phyloP scores from a whole-genome alignment of 2,113 vertebrate species.

The Psettodes erumei region DNA sequence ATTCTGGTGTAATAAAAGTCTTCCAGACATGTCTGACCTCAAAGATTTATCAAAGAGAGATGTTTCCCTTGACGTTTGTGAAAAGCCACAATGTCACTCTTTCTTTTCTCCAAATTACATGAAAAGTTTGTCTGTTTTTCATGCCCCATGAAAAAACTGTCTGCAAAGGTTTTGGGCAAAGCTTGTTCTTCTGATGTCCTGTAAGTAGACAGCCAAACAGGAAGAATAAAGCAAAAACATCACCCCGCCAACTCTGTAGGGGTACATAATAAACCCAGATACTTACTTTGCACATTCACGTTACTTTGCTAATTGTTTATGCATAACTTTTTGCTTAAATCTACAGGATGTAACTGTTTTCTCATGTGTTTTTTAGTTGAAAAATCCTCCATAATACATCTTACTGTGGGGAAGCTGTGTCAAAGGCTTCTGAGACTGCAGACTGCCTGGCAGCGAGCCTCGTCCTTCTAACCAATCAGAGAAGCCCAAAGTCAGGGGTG shows the following conservation, averaged over 20 bases:
- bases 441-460: background rate
- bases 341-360: background rate
- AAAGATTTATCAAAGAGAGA: background rate
- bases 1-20: background rate
- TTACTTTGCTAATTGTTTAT: too few relatives aligned
- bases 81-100: background rate
- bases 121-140: background rate
- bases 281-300: too few relatives aligned
- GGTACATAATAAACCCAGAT: background rate
- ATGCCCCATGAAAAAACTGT: background rate
- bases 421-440: background rate
- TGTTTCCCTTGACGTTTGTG: background rate
- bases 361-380: background rate
- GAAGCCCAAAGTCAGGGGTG: background rate
- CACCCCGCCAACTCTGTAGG: background rate
- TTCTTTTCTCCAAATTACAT: background rate
- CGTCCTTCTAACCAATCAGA: conserved; percentile 5
- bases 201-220: background rate
- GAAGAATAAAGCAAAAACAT: background rate
- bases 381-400: background rate
- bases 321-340: background rate
- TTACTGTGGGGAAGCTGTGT: background rate
- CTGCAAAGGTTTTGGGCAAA: background rate
- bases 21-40: background rate
- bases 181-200: background rate